Evolutionary conservation across 1,140 invertebrate species (phyloP).

Genomic region (Diachasmimorpha longicaudata): DNA sequence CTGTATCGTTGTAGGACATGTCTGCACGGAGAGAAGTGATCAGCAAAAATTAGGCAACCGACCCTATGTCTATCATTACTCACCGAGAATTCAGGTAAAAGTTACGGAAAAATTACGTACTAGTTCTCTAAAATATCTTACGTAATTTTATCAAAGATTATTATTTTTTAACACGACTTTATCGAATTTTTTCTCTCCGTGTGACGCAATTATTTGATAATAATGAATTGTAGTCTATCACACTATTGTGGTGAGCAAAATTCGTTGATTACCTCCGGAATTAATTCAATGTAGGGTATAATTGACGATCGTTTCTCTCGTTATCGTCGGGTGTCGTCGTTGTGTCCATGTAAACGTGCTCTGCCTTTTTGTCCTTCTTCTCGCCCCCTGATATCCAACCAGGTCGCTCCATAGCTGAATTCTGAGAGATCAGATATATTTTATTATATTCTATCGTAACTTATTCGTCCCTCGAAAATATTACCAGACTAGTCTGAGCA

Average conservation of each 20-base stretch:
- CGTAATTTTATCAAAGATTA: no score
- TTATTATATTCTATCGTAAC: no score
- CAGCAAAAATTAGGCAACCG: no score
- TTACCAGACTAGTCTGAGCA: no score
- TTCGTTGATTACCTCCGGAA: slow-evolving; percentile 9
- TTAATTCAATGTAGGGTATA: slow-evolving; percentile 44
- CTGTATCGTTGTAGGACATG: background rate
- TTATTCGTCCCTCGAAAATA: no score
- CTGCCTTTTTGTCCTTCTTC: slow-evolving; percentile 39
- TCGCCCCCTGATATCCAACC: slow-evolving; percentile 10
- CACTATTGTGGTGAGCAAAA: slow-evolving; percentile 17
- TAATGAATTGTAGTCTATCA: slow-evolving; percentile 22
- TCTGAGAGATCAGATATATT: slow-evolving; percentile 27
- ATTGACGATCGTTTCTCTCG: slow-evolving; percentile 42
- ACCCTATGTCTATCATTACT: no score
- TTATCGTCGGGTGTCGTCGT: slow-evolving; percentile 43
- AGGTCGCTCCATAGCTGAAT: slow-evolving; percentile 25
- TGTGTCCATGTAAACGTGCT: slow-evolving; percentile 53
- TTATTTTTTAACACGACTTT: no score
- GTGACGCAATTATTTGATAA: slow-evolving; percentile 1
- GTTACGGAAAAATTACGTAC: no score
- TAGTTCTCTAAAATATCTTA: no score
- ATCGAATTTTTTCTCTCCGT: no score
- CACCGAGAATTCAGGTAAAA: no score
- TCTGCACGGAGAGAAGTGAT: no score